phyloP scores from a whole-genome alignment of 2,113 vertebrate species.

The Proteles cristata region DNA sequence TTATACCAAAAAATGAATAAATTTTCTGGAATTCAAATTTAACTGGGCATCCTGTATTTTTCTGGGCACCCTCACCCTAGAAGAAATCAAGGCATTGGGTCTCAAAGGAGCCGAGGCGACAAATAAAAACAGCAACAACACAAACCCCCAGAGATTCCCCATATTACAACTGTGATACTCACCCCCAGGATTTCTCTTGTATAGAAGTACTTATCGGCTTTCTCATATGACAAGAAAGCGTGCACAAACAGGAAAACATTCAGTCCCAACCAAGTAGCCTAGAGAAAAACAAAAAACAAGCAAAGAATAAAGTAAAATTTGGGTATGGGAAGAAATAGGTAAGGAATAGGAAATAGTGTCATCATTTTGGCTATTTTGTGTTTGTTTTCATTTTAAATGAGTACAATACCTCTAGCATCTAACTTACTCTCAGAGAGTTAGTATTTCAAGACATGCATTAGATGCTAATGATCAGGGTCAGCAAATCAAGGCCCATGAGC shows the following conservation, averaged over 20 bases:
- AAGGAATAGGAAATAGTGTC: not conserved
- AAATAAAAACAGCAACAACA: not conserved
- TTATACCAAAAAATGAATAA: not conserved
- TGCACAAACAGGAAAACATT: conserved; percentile 93
- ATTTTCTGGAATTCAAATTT: conserved; percentile 54
- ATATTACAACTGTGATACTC: conserved; percentile 76
- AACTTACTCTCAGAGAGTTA: not conserved
- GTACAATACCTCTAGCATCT: not conserved
- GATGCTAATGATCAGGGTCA: not conserved
- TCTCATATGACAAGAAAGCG: conserved; percentile 90
- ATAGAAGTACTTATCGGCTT: conserved; percentile 87
- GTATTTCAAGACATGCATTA: not conserved
- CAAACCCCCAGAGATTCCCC: not conserved
- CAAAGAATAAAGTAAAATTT: not conserved
- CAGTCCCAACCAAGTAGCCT: conserved; percentile 93
- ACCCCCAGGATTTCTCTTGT: conserved; percentile 93
- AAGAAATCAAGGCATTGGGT: not conserved
- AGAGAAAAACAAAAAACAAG: not conserved
- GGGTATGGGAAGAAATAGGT: not conserved
- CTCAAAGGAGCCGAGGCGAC: not conserved
- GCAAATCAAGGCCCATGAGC: not conserved
- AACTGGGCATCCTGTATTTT: not conserved
- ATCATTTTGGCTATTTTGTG: not conserved
- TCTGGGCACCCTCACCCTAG: not conserved
- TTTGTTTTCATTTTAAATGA: conserved; percentile 46